Evolutionary conservation across 2,888 invertebrate genomes (phyloP).

Genomic region (Charanyca ferruginea): DNA sequence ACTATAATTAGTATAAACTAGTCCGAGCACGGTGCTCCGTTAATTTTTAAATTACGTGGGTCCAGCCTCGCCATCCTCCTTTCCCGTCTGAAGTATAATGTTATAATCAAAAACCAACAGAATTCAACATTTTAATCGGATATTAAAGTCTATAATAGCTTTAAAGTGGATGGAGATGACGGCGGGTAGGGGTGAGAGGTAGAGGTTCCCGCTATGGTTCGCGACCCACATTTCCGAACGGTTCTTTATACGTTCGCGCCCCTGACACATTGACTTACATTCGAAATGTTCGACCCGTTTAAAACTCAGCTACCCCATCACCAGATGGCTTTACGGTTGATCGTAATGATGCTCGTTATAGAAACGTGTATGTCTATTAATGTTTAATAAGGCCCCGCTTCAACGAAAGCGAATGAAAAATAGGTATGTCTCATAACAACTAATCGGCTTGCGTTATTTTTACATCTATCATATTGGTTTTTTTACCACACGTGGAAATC

Average conservation of each 20-base stretch:
- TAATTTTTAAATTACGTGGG: too few relatives aligned
- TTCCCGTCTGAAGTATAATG: slow-evolving; percentile 13
- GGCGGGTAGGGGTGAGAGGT: slow-evolving; percentile 53
- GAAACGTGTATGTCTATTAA: background rate
- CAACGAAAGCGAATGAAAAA: background rate
- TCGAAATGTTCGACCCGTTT: slow-evolving; percentile 71
- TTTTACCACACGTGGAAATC: background rate
- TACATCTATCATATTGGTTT: background rate
- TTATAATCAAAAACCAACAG: slow-evolving; percentile 16
- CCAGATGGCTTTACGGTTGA: slow-evolving; percentile 61
- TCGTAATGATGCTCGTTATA: slow-evolving; percentile 51
- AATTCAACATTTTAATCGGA: slow-evolving; percentile 39
- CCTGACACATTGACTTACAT: slow-evolving; percentile 82
- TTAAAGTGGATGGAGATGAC: slow-evolving; percentile 47
- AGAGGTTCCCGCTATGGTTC: slow-evolving; percentile 54
- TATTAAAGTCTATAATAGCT: slow-evolving; percentile 47
- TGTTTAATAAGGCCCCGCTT: background rate
- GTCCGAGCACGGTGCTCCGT: too few relatives aligned
- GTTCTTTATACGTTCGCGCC: slow-evolving; percentile 71
- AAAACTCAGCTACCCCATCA: slow-evolving; percentile 52
- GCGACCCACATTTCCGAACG: slow-evolving; percentile 74
- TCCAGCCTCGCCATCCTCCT: too few relatives aligned
- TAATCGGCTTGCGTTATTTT: too few relatives aligned
- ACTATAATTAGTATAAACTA: too few relatives aligned
- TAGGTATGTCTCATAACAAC: background rate